Evolutionary conservation across 2,888 invertebrate species (phyloP).

Genomic region (Rhaphigaster nebulosa): DNA sequence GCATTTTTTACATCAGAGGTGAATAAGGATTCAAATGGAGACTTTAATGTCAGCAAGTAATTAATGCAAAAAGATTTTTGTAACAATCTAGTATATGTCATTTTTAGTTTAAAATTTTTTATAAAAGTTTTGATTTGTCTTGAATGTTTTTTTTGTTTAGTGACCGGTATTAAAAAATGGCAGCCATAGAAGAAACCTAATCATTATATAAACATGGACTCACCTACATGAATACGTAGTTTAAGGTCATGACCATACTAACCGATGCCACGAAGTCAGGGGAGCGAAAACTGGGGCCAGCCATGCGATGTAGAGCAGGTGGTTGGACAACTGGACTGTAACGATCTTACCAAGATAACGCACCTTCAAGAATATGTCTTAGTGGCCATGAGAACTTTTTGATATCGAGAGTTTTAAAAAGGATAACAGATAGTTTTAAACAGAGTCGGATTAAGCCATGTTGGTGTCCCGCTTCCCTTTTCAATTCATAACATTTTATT

Average conservation of each 20-base stretch:
- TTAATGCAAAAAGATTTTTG: too few species aligned
- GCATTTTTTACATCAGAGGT: too few species aligned
- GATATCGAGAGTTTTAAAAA: not conserved
- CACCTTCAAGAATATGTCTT: not conserved
- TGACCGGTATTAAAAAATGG: not conserved
- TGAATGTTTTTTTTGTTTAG: too few species aligned
- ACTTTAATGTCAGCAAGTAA: too few species aligned
- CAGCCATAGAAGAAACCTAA: not conserved
- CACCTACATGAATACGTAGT: not conserved
- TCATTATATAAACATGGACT: not conserved
- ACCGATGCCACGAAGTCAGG: slow-evolving; percentile 9
- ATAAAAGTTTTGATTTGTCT: too few species aligned
- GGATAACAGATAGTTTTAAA: too few species aligned
- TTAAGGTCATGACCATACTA: slow-evolving; percentile 37
- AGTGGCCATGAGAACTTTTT: not conserved
- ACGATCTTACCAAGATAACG: not conserved
- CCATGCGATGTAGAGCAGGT: slow-evolving; percentile 33
- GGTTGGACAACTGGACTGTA: not conserved
- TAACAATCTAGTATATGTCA: too few species aligned
- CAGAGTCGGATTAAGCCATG: too few species aligned
- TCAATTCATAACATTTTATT: too few species aligned
- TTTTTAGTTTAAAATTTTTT: too few species aligned
- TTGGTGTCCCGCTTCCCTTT: too few species aligned
- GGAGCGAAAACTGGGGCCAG: slow-evolving; percentile 23
- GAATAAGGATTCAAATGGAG: too few species aligned